Base-by-base conservation (phyloP, 2,113 vertebrate species). In the Andinoacara biseriatus region DNA sequence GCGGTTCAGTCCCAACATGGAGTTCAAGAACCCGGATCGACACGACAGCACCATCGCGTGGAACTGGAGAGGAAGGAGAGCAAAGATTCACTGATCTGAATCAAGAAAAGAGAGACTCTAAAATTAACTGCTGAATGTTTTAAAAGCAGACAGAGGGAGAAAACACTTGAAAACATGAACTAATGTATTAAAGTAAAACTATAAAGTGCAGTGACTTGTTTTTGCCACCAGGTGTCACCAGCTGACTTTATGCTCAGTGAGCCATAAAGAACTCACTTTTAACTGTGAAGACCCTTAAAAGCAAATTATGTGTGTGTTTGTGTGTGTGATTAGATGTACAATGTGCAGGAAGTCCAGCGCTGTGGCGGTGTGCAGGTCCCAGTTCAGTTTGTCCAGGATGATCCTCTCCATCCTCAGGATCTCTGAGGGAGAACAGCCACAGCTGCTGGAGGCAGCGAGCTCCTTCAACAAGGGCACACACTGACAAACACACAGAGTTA, bases 281-380 rank as follows among this genome's bases (percentile, higher is more conserved):
- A 69, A 52, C 40, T 43, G 11, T 13, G 40, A 29, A 69, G 24
- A 11, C 13, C 40, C 40, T 43, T 43, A 52, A 69, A 8, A 20
- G 43, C 18, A 15, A 49, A 29, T 49, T 6, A 5, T 3, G 17
- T 62, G 38, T 18, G 57, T 43, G 65, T 59, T 62, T 61, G 40
- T 38, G 43, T 76, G 65, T 26, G 20, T 4, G 38, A 65, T 14
- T 5, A 35, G 52, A 96, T 93, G 92, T 95, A 99, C 98, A 89
- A 99, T 98, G 85, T 99, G 97, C 92, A 99, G 97, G 95, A 99
- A 99, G 94, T 98, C 97, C 96, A 99, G 93, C 13, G 98, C 95
- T 0, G 98, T 99, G 80, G 97, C 96, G 20, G 94, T 96, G 93
- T 98, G 98, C 93, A 99, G 97, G 92, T 99, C 97, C 98, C 98